Evolutionary conservation across 2,113 vertebrate species (phyloP).

Genomic region (Mus spicilegus): DNA sequence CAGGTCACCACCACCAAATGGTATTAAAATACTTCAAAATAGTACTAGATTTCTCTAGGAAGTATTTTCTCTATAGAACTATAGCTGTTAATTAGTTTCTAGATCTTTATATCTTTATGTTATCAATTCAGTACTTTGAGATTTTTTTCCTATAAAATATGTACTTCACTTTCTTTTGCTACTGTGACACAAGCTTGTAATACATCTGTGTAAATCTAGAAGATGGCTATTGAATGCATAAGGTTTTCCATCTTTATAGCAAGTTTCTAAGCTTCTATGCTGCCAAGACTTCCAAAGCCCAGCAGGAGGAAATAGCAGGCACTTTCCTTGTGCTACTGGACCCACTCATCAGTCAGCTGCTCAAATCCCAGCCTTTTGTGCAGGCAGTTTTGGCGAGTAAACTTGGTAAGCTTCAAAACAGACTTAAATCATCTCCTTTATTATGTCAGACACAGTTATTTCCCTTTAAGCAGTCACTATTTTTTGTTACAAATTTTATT

Average conservation of each 20-base stretch:
- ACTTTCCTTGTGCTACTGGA: constrained; percentile 92
- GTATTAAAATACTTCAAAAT: constrained; percentile 9
- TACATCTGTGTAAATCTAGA: not conserved
- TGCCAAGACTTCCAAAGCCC: constrained; percentile 82
- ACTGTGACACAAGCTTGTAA: not conserved
- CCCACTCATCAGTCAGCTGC: constrained; percentile 90
- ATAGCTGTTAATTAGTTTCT: not conserved
- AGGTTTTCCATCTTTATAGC: constrained; percentile 81
- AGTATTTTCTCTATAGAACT: not conserved
- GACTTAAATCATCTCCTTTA: not conserved
- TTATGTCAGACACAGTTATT: not conserved
- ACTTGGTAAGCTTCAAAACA: constrained; percentile 86
- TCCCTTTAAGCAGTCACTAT: not conserved
- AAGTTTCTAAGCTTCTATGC: constrained; percentile 92
- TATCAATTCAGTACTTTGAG: not conserved
- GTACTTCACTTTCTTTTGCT: not conserved
- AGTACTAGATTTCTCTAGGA: not conserved
- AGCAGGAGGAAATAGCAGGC: constrained; percentile 89
- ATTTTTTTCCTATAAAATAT: not conserved
- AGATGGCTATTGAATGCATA: not conserved
- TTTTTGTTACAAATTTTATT: constrained; percentile 1
- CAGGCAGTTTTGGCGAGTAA: constrained; percentile 89
- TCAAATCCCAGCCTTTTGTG: constrained; percentile 89
- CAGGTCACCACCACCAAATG: not conserved
- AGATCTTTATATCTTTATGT: not conserved